phyloP scores from a whole-genome alignment of 2,113 vertebrate species.

The Erythrolamprus reginae region DNA sequence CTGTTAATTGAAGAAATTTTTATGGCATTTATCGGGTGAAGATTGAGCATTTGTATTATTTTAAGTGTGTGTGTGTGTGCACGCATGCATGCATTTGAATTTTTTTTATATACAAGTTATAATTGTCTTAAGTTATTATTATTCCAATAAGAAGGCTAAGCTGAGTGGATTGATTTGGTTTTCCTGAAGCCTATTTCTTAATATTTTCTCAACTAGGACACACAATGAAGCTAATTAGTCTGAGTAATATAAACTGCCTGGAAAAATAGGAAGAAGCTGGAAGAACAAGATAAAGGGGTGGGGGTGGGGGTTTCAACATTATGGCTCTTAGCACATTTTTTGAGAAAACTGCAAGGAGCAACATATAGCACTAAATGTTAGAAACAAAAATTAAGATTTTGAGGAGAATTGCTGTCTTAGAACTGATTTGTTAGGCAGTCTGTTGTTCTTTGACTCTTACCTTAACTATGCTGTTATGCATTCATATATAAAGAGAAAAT shows the following conservation, averaged over 20 bases:
- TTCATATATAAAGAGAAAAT: neutral
- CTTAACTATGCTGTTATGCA: neutral
- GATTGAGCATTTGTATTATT: constrained; percentile 38
- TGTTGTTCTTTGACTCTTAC: neutral
- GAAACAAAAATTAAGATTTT: neutral
- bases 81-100: neutral
- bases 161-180: neutral
- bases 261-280: neutral
- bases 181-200: neutral
- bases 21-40: constrained; percentile 56
- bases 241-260: neutral
- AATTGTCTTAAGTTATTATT: neutral
- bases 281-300: neutral
- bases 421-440: neutral
- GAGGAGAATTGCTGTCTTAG: neutral
- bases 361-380: neutral
- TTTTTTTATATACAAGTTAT: neutral
- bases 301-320: neutral
- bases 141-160: neutral
- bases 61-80: neutral
- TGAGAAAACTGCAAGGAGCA: neutral
- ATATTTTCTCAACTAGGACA: neutral
- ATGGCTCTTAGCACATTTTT: neutral
- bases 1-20: constrained; percentile 68
- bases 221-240: neutral